phyloP scores from a whole-genome alignment of 1,140 invertebrate species.

The Agrilus planipennis region DNA sequence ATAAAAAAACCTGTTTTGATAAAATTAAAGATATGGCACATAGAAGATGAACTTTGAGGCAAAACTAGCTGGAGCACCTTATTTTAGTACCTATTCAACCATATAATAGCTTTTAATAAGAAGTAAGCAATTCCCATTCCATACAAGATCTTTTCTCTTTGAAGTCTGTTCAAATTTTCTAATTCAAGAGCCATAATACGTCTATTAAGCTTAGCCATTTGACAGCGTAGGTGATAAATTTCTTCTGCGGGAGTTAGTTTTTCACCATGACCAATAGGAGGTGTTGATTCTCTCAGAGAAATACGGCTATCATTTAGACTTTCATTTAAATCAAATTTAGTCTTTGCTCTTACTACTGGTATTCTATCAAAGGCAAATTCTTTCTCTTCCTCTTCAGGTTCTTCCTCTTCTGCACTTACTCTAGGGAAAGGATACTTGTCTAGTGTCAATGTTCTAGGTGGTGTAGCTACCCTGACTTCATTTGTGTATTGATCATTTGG shows the following conservation, averaged over 20 bases:
- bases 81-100: constrained; percentile 51
- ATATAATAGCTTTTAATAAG: constrained; percentile 71
- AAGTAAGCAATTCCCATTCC: constrained; percentile 71
- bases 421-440: constrained; percentile 70
- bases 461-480: constrained; percentile 63
- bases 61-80: not conserved
- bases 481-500: constrained; percentile 47
- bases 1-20: no score
- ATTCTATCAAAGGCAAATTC: no score
- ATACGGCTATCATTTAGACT: constrained; percentile 2
- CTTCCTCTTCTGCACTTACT: constrained; percentile 46
- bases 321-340: constrained; percentile 8
- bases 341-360: constrained; percentile 19
- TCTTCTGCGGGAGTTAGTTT: constrained; percentile 63
- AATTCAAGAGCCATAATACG: constrained; percentile 73
- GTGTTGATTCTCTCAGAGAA: constrained; percentile 16
- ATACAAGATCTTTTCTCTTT: constrained; percentile 72
- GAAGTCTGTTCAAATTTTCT: constrained; percentile 63
- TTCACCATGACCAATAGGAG: constrained; percentile 31
- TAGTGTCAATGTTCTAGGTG: constrained; percentile 67
- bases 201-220: constrained; percentile 73
- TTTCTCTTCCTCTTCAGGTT: constrained; percentile 17
- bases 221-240: constrained; percentile 65
- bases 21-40: not conserved
- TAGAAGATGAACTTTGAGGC: not conserved